Percentiles rank a stretch among this genome's conserved stretches.
These are phyloP conservation scores for Drosophila subquinaria DNA, from an alignment of 2,888 invertebrate genomes.

Conservation along the genomic window DNA sequence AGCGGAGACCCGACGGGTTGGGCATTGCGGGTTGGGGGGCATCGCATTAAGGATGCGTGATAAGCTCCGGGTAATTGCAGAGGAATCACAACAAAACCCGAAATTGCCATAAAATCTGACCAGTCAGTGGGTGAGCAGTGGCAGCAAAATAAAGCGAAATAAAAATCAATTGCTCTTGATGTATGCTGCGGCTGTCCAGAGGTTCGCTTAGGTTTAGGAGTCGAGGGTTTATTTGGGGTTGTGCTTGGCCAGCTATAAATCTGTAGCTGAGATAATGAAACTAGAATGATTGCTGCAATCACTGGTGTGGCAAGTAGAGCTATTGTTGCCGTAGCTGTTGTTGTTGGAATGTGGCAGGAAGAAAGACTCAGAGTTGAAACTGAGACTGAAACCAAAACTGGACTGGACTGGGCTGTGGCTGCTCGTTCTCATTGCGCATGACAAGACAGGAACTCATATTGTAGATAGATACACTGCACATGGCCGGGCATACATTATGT, in stretches of 20 bases:
- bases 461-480: conserved; percentile 34
- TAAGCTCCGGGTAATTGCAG: conserved; percentile 61
- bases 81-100: conserved; percentile 36
- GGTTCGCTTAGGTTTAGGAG: conserved; percentile 25
- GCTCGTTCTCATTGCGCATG: conserved; percentile 68
- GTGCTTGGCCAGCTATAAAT: conserved; percentile 62
- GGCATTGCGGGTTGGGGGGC: conserved; percentile 30
- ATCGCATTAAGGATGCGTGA: conserved; percentile 50
- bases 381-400: not conserved
- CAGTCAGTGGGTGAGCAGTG: conserved; percentile 22
- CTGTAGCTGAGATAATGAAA: conserved; percentile 83
- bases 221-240: conserved; percentile 11
- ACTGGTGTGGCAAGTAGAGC: conserved; percentile 79
- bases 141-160: conserved; percentile 51
- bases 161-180: conserved; percentile 75
- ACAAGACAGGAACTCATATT: conserved; percentile 49
- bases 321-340: conserved; percentile 11
- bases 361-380: not conserved
- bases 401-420: conserved; percentile 36
- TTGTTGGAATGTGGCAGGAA: conserved; percentile 15
- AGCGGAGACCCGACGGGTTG: not conserved
- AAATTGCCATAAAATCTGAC: conserved; percentile 52
- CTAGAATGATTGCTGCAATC: conserved; percentile 85
- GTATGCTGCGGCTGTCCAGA: conserved; percentile 41
- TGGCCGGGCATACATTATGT: conserved; percentile 64